A percentile compares a stretch with the other conserved stretches of the same genome.
Evolutionary conservation across 2,797 vertebrate species (phyloP).

Genomic region (Sebastes vulpes): DNA sequence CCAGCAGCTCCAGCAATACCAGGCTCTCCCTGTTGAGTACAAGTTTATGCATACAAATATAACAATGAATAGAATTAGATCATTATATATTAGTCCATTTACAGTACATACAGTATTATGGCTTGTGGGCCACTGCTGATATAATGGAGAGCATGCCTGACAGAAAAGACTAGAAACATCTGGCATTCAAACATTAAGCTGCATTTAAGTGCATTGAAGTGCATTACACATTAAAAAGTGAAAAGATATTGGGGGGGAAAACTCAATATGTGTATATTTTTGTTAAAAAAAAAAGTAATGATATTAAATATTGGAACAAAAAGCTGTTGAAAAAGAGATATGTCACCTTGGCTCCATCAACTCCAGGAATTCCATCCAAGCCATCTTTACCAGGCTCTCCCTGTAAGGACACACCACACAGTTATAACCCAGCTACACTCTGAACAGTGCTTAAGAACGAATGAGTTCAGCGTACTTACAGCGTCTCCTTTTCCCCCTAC

Average conservation of each 20-base stretch:
- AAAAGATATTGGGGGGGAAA: neutral
- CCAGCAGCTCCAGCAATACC: conserved; percentile 80
- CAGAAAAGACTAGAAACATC: neutral
- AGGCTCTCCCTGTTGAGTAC: conserved; percentile 80
- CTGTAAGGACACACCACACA: conserved; percentile 54
- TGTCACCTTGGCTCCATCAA: conserved; percentile 82
- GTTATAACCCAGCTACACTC: neutral
- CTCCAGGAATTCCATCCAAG: conserved; percentile 78
- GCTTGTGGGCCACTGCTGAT: neutral
- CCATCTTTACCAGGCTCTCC: conserved; percentile 80
- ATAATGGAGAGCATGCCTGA: neutral
- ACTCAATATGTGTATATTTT: neutral
- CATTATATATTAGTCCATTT: neutral
- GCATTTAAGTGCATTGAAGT: neutral
- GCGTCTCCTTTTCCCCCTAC: conserved; percentile 80
- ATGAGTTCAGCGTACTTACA: conserved; percentile 70
- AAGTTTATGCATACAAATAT: neutral
- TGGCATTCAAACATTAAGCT: neutral
- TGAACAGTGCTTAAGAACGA: neutral
- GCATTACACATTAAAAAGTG: neutral
- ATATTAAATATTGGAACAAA: neutral
- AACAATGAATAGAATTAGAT: neutral
- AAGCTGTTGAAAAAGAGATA: neutral
- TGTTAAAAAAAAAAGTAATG: neutral
- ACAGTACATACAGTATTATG: neutral